Conservation (phyloP, 2,797 vertebrate species). For the Artibeus lituratus region DNA sequence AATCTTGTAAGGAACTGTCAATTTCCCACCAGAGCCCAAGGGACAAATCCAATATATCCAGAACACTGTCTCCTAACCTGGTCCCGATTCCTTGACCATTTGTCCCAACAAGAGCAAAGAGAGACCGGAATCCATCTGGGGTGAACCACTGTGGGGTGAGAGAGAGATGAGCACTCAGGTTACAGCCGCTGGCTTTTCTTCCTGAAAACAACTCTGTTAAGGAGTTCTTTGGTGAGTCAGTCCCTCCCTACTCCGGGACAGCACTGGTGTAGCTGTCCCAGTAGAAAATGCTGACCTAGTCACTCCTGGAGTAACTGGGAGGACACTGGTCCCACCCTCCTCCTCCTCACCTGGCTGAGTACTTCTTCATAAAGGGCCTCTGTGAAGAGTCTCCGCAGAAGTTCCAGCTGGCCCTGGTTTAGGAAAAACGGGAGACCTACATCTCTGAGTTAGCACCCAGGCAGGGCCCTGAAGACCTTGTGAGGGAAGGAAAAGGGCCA, state of each 20-base stretch:
- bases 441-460: background rate
- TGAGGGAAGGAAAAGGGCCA: background rate
- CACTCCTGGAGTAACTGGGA: background rate
- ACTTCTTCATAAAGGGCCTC: conserved; percentile 91
- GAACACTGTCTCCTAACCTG: conserved; percentile 84
- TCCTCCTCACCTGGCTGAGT: conserved; percentile 89
- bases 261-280: background rate
- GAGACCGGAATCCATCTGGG: conserved; percentile 94
- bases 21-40: background rate
- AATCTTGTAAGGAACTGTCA: background rate
- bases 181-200: background rate
- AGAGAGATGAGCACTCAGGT: background rate
- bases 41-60: background rate
- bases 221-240: background rate
- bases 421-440: conserved; percentile 12
- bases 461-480: background rate
- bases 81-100: conserved; percentile 99
- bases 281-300: background rate
- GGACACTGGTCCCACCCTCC: background rate
- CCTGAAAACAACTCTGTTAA: background rate
- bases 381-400: conserved; percentile 89
- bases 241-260: background rate
- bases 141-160: conserved; percentile 93
- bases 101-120: conserved; percentile 96
- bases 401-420: conserved; percentile 91